Base-by-base conservation (phyloP, 1,140 invertebrate genomes). In the Drosophila ironensis region DNA sequence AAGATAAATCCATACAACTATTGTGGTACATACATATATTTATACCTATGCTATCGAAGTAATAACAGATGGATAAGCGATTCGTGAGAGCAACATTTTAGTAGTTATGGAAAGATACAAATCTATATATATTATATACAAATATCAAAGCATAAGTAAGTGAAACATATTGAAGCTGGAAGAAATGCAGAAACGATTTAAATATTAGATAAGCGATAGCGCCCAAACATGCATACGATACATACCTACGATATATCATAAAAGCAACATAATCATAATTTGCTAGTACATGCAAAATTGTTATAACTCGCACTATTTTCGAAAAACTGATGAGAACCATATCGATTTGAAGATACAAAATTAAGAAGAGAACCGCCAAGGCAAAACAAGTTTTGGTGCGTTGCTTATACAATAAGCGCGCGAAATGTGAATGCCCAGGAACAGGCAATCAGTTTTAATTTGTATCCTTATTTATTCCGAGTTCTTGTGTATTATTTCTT, bases 111-210 rank as follows among this genome's bases (percentile, higher is more conserved):
- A 64, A 57, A 53, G 60, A 67, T 67, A 53, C 60, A 68, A 51
- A 71, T 68, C 45, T 50, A 69, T 45, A 69, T 59, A 67, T 72
- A 54, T 46, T 59, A 70, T 69, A 68, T 50, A 70, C 28, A 69
- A 28, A 57, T 82, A 82, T 82, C 67, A 63, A 81, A 40, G 20
- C 44, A 37, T 74, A 71, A 59, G 61, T 69, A 53, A 82, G 59
- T 35, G 53, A 84, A 56, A 82, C 73, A 84, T 73, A 82, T 82
- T 84, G 67, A 82, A 84, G 78, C 78, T 82, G 80, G 81, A 84
- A 84, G 56, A 63, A 82, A 84, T 82, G 73, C 78, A 86, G 80
- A 82, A 82, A 71, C 24, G 35, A 78, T 81, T 57, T 78, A 72
- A 69, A 52, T 7, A 25, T 37, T 84, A 75, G 66, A 61, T 84